Conservation (phyloP, 2,888 invertebrate genomes). For the Steromphala cineraria region DNA sequence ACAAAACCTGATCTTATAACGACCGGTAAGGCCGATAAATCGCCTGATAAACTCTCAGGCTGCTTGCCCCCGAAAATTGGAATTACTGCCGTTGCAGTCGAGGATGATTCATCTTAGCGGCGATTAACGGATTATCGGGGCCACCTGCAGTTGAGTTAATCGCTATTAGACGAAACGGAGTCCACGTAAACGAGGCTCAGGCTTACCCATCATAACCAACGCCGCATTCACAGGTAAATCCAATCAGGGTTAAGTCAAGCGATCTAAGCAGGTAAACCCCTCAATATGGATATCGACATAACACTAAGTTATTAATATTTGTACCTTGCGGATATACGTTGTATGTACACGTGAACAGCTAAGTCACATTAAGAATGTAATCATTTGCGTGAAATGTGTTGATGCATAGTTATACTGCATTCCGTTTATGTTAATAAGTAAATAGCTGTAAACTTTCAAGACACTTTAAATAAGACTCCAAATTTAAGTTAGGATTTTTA, state of each 20-base stretch:
- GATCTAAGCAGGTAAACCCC: background rate
- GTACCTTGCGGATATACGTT: no score
- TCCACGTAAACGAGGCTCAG: background rate
- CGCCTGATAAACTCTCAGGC: background rate
- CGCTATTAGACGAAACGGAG: background rate
- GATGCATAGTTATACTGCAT: no score
- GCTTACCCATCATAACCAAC: background rate
- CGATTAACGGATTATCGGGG: background rate
- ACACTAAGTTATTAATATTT: no score
- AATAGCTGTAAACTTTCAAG: no score
- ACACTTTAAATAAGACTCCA: no score
- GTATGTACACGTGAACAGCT: no score
- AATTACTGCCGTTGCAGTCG: background rate
- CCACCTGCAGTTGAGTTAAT: slow-evolving; percentile 9
- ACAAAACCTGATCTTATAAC: background rate
- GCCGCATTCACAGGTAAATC: background rate
- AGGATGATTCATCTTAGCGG: background rate
- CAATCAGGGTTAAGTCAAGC: background rate
- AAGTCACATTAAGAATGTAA: no score
- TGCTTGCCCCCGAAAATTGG: background rate
- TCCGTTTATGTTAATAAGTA: no score
- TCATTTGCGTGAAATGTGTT: no score
- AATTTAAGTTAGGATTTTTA: no score
- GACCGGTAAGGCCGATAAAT: background rate
- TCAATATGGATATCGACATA: background rate